phyloP scores from a whole-genome alignment of 1,140 invertebrate species.

The Drosophila busckii region DNA sequence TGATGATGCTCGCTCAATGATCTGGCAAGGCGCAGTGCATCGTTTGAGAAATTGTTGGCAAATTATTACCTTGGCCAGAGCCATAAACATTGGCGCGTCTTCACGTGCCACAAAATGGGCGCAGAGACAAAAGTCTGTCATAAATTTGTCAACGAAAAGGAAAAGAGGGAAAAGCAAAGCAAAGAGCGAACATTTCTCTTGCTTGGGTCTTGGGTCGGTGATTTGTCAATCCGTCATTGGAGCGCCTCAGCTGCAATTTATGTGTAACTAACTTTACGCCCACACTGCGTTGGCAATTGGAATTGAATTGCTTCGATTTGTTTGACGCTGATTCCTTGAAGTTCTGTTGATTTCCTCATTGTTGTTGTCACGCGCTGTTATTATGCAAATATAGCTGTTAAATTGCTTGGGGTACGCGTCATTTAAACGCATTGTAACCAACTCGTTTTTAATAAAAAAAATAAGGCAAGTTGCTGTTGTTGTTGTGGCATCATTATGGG shows the following conservation, averaged over 20 bases:
- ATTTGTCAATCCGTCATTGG: constrained; percentile 75
- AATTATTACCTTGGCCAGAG: constrained; percentile 70
- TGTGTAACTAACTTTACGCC: constrained; percentile 19
- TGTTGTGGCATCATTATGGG: constrained; percentile 47
- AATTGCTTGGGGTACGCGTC: constrained; percentile 65
- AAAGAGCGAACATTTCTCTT: not conserved
- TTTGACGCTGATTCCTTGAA: not conserved
- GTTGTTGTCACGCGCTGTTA: constrained; percentile 69
- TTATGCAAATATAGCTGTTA: constrained; percentile 75
- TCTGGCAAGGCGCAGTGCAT: constrained; percentile 2
- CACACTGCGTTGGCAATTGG: constrained; percentile 22
- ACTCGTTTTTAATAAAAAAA: constrained; percentile 44
- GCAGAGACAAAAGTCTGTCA: constrained; percentile 54
- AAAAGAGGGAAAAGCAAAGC: not conserved
- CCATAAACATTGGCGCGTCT: constrained; percentile 73
- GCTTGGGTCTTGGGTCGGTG: constrained; percentile 18
- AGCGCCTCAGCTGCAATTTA: constrained; percentile 57
- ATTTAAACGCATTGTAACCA: constrained; percentile 58
- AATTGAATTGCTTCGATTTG: constrained; percentile 39
- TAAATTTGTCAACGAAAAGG: constrained; percentile 58
- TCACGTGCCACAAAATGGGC: constrained; percentile 45
- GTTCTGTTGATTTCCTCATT: constrained; percentile 13
- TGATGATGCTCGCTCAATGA: constrained; percentile 15
- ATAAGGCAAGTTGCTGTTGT: constrained; percentile 37
- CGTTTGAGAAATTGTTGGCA: constrained; percentile 61